Conservation (phyloP, 2,888 invertebrate species). For the Villa cingulata region DNA sequence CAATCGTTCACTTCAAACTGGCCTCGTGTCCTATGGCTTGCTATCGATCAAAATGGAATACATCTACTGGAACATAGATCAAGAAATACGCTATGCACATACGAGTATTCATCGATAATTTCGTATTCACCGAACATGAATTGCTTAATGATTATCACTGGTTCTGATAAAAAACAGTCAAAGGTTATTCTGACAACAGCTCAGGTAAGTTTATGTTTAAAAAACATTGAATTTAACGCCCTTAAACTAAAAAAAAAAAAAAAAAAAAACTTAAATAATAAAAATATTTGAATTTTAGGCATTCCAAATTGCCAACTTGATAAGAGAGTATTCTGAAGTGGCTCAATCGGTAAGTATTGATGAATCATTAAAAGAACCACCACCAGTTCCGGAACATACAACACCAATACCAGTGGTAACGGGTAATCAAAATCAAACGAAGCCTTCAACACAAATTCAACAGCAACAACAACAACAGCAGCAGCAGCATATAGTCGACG, state of each 20-base stretch:
- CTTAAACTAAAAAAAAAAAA: too few species aligned
- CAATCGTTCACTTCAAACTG: constrained; percentile 94
- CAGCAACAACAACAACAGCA: constrained; percentile 1
- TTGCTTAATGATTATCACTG: constrained; percentile 85
- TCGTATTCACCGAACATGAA: constrained; percentile 86
- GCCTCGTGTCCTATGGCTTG: constrained; percentile 85
- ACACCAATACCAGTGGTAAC: constrained; percentile 1
- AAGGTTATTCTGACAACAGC: constrained; percentile 88
- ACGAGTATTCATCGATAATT: constrained; percentile 77
- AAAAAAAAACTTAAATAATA: background rate
- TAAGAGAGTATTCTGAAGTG: constrained; percentile 74
- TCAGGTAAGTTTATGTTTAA: constrained; percentile 44
- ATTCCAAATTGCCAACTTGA: constrained; percentile 28
- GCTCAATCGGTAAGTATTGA: constrained; percentile 32
- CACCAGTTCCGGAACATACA: constrained; percentile 18
- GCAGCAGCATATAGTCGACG: constrained; percentile 13
- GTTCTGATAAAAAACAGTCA: constrained; percentile 80
- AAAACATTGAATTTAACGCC: background rate
- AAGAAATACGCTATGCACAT: constrained; percentile 77
- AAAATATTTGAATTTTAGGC: constrained; percentile 11
- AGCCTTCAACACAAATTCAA: background rate
- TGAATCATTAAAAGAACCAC: constrained; percentile 16
- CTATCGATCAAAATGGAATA: constrained; percentile 83
- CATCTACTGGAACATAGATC: constrained; percentile 80
- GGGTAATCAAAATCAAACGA: background rate